A percentile compares a stretch with the other conserved stretches of the same genome.
These are phyloP conservation scores for Aix galericulata DNA, from an alignment of 2,113 vertebrate species.

Conservation along the genomic window DNA sequence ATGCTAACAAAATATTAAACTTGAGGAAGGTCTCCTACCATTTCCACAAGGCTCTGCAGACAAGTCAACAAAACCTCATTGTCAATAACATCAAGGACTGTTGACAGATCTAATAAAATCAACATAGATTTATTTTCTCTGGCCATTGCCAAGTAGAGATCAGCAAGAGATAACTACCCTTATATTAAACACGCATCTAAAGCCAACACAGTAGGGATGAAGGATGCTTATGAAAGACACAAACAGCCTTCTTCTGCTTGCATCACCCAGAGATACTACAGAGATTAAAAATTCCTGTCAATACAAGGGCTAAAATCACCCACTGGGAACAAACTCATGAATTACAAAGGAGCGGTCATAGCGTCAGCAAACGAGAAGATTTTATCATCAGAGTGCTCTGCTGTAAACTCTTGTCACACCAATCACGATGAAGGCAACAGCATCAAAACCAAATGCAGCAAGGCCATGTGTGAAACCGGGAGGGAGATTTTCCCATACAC, in stretches of 20 bases:
- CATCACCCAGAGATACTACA: slow-evolving; percentile 40
- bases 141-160: slow-evolving; percentile 52
- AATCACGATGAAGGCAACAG: neutral
- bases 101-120: slow-evolving; percentile 69
- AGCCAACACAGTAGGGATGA: slow-evolving; percentile 43
- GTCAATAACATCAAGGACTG: slow-evolving; percentile 69
- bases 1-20: slow-evolving; percentile 28
- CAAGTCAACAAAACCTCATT: slow-evolving; percentile 63
- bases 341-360: slow-evolving; percentile 47
- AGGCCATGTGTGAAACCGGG: slow-evolving; percentile 9
- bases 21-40: slow-evolving; percentile 45
- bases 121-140: slow-evolving; percentile 61
- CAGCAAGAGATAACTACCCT: slow-evolving; percentile 42
- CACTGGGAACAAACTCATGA: slow-evolving; percentile 56
- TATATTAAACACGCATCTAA: slow-evolving; percentile 59
- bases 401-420: slow-evolving; percentile 32
- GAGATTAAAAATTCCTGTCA: slow-evolving; percentile 52
- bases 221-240: slow-evolving; percentile 51
- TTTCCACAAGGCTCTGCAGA: slow-evolving; percentile 25
- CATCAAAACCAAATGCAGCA: slow-evolving; percentile 27
- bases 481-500: slow-evolving; percentile 9
- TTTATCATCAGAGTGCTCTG: slow-evolving; percentile 54
- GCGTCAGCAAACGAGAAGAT: slow-evolving; percentile 27
- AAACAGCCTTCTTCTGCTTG: slow-evolving; percentile 46
- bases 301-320: neutral